phyloP scores from a whole-genome alignment of 92 coral and sea anemone genomes.

The Umimayanthus kanabou region DNA sequence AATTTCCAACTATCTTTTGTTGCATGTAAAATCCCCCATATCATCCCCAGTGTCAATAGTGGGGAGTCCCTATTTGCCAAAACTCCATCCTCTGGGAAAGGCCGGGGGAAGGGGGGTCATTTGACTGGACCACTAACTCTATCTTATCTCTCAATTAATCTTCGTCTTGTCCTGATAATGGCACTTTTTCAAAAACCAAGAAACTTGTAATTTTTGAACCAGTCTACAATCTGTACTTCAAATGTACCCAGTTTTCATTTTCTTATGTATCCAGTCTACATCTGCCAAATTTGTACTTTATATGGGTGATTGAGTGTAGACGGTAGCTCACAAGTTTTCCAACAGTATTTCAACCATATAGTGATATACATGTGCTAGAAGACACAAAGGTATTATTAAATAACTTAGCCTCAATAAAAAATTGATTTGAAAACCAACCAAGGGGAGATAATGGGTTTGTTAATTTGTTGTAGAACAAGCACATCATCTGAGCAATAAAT shows the following conservation, averaged over 20 bases:
- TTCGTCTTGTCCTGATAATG: background rate
- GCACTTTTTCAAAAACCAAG: background rate
- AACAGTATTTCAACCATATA: background rate
- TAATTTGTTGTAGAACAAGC: background rate
- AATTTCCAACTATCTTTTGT: too few relatives aligned
- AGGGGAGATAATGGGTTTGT: constrained; percentile 18
- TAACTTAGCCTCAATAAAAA: background rate
- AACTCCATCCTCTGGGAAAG: too few relatives aligned
- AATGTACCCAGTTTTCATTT: background rate
- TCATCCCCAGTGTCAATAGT: too few relatives aligned
- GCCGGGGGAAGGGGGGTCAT: too few relatives aligned
- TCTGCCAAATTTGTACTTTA: too few relatives aligned
- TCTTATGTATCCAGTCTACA: background rate
- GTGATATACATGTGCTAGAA: background rate
- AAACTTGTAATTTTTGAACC: background rate
- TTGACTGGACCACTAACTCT: too few relatives aligned
- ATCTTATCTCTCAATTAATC: background rate
- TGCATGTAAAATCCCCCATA: too few relatives aligned
- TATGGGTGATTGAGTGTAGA: too few relatives aligned
- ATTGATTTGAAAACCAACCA: constrained; percentile 2
- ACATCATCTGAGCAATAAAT: background rate
- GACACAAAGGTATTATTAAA: background rate
- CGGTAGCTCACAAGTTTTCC: too few relatives aligned
- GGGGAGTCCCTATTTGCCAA: too few relatives aligned
- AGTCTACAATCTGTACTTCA: background rate